Conservation (phyloP, 2,888 invertebrate genomes). For the Lepidonotus clava region DNA sequence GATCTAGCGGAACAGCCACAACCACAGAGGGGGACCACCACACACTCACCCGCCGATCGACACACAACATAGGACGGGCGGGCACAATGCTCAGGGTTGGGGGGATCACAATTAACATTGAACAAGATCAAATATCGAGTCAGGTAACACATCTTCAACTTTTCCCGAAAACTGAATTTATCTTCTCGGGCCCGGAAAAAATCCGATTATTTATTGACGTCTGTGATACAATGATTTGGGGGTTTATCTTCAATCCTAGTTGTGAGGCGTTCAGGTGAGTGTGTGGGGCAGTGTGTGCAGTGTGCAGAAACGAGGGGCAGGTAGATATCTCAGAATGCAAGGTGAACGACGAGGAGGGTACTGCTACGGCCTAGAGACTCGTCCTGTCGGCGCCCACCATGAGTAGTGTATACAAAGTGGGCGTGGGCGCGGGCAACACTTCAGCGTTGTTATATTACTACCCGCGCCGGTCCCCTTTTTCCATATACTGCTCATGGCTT, state of each 20-base stretch:
- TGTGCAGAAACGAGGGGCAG: background rate
- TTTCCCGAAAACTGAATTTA: no score
- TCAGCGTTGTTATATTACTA: background rate
- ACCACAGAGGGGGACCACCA: background rate
- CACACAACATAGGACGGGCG: background rate
- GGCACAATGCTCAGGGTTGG: no score
- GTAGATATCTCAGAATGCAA: background rate
- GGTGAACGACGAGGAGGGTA: background rate
- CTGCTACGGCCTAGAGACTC: background rate
- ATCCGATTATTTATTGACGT: no score
- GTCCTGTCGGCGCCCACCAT: background rate
- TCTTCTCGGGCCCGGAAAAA: no score
- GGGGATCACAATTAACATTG: no score
- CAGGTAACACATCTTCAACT: no score
- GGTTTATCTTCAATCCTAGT: no score
- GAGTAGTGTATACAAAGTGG: background rate
- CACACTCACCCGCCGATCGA: background rate
- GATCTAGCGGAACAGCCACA: constrained; percentile 8
- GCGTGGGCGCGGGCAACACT: background rate
- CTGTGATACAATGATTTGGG: no score
- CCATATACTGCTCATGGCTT: background rate
- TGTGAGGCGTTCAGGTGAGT: no score
- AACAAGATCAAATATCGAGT: no score
- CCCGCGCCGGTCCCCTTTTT: background rate
- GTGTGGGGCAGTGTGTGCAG: background rate